Conservation (phyloP, 2,797 vertebrate species). For the Martes flavigula region DNA sequence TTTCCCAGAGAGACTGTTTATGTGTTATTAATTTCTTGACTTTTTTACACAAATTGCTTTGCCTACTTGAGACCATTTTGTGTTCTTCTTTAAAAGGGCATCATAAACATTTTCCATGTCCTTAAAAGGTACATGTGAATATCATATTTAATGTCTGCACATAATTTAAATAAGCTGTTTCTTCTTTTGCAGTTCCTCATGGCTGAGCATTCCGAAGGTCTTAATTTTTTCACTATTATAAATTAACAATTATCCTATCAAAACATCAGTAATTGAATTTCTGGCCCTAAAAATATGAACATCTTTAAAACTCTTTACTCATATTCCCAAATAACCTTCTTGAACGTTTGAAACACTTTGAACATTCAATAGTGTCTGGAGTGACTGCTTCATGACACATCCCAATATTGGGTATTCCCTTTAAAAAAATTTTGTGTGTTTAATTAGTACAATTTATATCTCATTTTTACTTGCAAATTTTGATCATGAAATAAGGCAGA, state of each 20-base stretch:
- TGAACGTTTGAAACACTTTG: neutral
- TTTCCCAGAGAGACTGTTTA: neutral
- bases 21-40: neutral
- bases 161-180: neutral
- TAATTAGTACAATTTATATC: neutral
- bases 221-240: neutral
- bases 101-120: neutral
- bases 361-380: neutral
- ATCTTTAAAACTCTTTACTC: neutral
- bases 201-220: neutral
- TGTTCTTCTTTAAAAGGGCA: neutral
- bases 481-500: neutral
- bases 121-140: neutral
- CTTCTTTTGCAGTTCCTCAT: neutral
- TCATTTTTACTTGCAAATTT: neutral
- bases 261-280: constrained; percentile 5
- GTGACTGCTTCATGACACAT: neutral
- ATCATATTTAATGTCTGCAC: neutral
- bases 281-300: neutral
- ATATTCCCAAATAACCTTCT: neutral
- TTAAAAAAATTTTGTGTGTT: neutral
- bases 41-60: constrained; percentile 6
- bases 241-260: neutral
- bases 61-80: neutral
- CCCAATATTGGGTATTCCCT: neutral